Conservation (phyloP, 35 echinoderm and acorn worm species). For the Amphiura filiformis region DNA sequence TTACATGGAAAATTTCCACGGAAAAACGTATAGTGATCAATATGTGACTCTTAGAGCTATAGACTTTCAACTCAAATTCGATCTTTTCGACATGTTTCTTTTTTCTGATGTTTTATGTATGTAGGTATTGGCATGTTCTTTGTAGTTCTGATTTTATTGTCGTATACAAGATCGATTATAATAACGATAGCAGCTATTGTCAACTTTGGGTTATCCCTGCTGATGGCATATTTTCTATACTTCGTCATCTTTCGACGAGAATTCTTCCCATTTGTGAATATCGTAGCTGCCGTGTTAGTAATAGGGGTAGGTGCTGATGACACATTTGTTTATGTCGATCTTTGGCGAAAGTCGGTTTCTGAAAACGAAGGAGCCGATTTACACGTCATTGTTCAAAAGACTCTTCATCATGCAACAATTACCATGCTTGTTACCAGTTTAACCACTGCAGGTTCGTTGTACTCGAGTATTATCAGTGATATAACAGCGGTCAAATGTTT, state of each 20-base stretch:
- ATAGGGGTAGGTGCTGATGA: slow-evolving; percentile 90
- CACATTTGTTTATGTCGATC: slow-evolving; percentile 77
- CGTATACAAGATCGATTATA: slow-evolving; percentile 73
- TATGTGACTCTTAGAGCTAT: slow-evolving; percentile 39
- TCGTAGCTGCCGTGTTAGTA: slow-evolving; percentile 52
- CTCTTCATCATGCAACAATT: slow-evolving; percentile 56
- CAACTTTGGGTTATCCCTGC: slow-evolving; percentile 66
- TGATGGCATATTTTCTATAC: slow-evolving; percentile 67
- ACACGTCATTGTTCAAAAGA: slow-evolving; percentile 25
- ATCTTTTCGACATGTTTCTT: slow-evolving; percentile 49
- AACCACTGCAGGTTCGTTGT: slow-evolving; percentile 79
- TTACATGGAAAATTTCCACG: slow-evolving; percentile 53
- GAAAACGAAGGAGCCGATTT: background rate
- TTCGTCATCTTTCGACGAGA: slow-evolving; percentile 55
- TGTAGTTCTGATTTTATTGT: slow-evolving; percentile 59
- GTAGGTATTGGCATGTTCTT: slow-evolving; percentile 13
- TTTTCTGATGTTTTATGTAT: slow-evolving; percentile 55
- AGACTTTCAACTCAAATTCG: slow-evolving; percentile 56
- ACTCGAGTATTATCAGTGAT: slow-evolving; percentile 57
- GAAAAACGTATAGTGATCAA: slow-evolving; percentile 13
- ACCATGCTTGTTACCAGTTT: slow-evolving; percentile 95
- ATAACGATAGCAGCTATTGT: slow-evolving; percentile 45
- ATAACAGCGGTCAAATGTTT: slow-evolving; percentile 83
- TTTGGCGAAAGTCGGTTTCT: slow-evolving; percentile 45
- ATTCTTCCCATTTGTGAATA: slow-evolving; percentile 83